Evolutionary conservation across 2,888 invertebrate species (phyloP), one percentile per base, ranked within the genome.

Genomic region (Leptopilina syphax): DNA sequence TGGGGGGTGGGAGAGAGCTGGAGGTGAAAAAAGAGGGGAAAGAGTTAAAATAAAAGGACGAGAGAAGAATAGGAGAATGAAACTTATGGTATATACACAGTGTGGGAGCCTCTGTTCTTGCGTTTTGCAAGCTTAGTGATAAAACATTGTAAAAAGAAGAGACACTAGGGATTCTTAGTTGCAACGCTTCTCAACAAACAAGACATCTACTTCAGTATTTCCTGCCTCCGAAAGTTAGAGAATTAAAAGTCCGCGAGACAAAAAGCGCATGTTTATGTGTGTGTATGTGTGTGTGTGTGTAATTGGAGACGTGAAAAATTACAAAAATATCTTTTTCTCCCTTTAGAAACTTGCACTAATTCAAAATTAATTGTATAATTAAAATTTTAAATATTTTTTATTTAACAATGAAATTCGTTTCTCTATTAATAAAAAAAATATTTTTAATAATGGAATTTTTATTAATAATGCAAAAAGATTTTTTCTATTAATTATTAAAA

Each of bases 91-190:
- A 7, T 60, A 60, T 13, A 47, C 47, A 47, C 47, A 34, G 34
- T 34, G 34, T 68, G 24, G 27, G 6, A 27, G 47, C 12, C 68
- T 67, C 13, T 24, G 27, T 24, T 27, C 12, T 8, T 54, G 54
- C 27, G 27, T 54, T 68, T 68, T 44, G 50, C 24, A 13, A 68
- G 68, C 47, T 24, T 70, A 24, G 70, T 70, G 50, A 70, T 70
- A 70, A 70, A 54, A 70, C 54, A 70, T 50, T n/a, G 50, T 70
- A 54, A 18, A 50, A 24, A 70, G 68, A 50, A 50, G 50, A 70
- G 50, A 50, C 24, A 70, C 12, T 18, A 50, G 68, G 50, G 44
- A 50, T 70, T 54, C 50, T 54, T 34, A 54, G 50, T 50, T 70
- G 70, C 70, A 12, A 8, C 50, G 27, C 13, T 24, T 27, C 70